Percentiles rank a stretch among this genome's conserved stretches.
Conservation (phyloP, 2,888 invertebrate genomes). For the Cyaniris semiargus region DNA sequence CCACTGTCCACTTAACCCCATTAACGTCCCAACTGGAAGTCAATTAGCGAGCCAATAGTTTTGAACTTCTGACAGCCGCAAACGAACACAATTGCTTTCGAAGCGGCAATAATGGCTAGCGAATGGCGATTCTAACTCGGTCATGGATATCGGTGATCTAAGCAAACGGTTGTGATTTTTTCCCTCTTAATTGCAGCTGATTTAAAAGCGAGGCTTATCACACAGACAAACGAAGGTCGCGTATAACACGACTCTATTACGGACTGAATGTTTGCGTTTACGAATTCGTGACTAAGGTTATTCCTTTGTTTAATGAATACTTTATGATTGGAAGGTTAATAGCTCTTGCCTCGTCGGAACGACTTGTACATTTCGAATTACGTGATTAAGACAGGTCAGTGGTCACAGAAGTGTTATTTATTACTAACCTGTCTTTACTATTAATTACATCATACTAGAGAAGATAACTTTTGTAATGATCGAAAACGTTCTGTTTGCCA, state of each 20-base stretch:
- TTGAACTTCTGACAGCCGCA: constrained; percentile 64
- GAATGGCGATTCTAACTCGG: constrained; percentile 26
- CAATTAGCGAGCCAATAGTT: constrained; percentile 69
- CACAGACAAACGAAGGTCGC: constrained; percentile 53
- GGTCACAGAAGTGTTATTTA: background rate
- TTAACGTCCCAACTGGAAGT: constrained; percentile 66
- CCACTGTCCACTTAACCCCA: constrained; percentile 65
- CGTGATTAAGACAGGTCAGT: background rate
- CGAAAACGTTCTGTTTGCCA: background rate
- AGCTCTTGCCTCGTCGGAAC: constrained; percentile 13
- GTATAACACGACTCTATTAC: constrained; percentile 48
- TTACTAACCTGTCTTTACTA: background rate
- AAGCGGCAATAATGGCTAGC: constrained; percentile 50
- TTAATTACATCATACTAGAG: background rate
- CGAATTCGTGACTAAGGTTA: constrained; percentile 50
- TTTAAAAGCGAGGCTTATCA: constrained; percentile 33
- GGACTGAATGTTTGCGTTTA: constrained; percentile 45
- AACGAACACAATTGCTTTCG: constrained; percentile 62
- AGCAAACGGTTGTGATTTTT: constrained; percentile 23
- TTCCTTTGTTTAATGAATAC: constrained; percentile 43
- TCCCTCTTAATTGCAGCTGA: constrained; percentile 24
- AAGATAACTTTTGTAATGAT: background rate
- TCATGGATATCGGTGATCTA: constrained; percentile 24
- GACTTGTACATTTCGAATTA: background rate
- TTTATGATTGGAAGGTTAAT: constrained; percentile 35